Conservation (phyloP, 2,888 invertebrate species). For the Tipula confusa region DNA sequence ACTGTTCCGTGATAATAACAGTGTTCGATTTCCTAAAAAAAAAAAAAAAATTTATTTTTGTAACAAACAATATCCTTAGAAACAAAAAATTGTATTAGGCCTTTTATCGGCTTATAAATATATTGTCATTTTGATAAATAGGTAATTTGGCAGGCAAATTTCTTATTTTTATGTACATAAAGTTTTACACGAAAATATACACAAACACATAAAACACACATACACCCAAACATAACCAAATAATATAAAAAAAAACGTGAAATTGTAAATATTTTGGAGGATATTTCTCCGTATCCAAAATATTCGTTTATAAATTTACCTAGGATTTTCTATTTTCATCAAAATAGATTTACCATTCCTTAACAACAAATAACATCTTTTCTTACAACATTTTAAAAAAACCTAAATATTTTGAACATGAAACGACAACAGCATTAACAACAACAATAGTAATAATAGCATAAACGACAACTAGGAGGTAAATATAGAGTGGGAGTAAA, state of each 20-base stretch:
- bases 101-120: neutral
- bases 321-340: neutral
- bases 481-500: neutral
- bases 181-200: neutral
- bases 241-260: conserved; percentile 6
- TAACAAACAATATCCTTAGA: neutral
- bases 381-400: neutral
- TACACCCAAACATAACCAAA: neutral
- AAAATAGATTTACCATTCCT: conserved; percentile 12
- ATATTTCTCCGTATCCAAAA: neutral
- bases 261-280: conserved; percentile 7
- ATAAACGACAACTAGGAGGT: neutral
- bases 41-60: conserved; percentile 37
- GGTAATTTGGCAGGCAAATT: neutral
- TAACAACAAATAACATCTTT: neutral
- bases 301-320: neutral
- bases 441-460: neutral
- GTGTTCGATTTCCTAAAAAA: conserved; percentile 83
- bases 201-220: no score
- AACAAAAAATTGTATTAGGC: neutral
- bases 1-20: conserved; percentile 99
- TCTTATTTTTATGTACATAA: neutral
- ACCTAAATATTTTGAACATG: neutral
- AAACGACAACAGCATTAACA: neutral
- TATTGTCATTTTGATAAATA: neutral